These are phyloP conservation scores for Drosophila repleta DNA, from an alignment of 1,140 invertebrate species.

Conservation along the genomic window DNA sequence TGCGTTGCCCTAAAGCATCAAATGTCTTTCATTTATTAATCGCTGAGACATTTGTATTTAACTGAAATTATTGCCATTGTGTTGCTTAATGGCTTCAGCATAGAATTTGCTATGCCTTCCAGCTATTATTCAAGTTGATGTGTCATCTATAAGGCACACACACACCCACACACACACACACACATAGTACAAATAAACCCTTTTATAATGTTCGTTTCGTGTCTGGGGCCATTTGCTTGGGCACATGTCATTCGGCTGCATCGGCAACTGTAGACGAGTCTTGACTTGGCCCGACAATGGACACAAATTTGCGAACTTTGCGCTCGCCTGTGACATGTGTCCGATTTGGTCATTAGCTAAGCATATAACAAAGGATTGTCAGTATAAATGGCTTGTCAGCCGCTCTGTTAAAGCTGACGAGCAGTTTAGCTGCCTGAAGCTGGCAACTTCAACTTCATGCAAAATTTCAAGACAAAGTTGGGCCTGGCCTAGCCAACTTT, in stretches of 20 bases:
- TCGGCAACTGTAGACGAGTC: neutral
- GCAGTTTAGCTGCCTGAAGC: neutral
- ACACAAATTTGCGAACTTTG: conserved; percentile 51
- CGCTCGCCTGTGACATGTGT: conserved; percentile 59
- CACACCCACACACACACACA: neutral
- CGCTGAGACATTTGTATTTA: conserved; percentile 13
- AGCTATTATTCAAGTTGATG: conserved; percentile 41
- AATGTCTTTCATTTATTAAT: conserved; percentile 20
- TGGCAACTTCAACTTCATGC: too few relatives aligned
- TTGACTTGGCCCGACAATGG: conserved; percentile 43
- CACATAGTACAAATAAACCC: conserved; percentile 29
- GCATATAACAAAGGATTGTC: conserved; percentile 27
- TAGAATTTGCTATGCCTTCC: conserved; percentile 9
- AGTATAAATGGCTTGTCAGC: conserved; percentile 17
- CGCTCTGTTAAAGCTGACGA: neutral
- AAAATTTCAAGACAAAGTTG: too few relatives aligned
- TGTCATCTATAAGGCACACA: conserved; percentile 16
- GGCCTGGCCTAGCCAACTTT: too few relatives aligned
- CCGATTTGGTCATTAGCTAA: conserved; percentile 45
- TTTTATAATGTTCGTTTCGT: conserved; percentile 23
- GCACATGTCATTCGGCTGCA: conserved; percentile 34
- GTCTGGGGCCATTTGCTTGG: conserved; percentile 21
- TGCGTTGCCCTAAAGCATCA: neutral
- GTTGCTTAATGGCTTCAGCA: conserved; percentile 32
- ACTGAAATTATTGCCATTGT: conserved; percentile 11